A percentile compares a stretch with the other conserved stretches of the same genome.
phyloP scores from a whole-genome alignment of 2,888 invertebrate genomes.

The Anarsia innoxiella region DNA sequence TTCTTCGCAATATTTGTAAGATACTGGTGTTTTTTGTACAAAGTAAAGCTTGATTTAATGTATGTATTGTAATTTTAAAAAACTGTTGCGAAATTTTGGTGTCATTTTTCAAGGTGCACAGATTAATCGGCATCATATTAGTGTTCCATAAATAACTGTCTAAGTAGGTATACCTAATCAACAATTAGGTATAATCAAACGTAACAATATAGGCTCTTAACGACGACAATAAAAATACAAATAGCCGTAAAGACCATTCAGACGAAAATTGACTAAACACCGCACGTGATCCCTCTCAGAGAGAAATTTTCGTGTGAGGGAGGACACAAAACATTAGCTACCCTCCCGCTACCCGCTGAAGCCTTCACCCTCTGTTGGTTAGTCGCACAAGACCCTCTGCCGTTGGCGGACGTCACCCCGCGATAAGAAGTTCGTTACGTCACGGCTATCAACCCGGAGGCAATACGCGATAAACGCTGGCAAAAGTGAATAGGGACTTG shows the following conservation, averaged over 20 bases:
- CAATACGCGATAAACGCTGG: constrained; percentile 40
- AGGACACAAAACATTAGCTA: constrained; percentile 64
- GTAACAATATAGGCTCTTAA: constrained; percentile 54
- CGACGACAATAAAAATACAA: constrained; percentile 57
- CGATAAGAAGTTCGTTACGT: constrained; percentile 55
- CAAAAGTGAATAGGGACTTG: constrained; percentile 34
- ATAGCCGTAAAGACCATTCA: constrained; percentile 43
- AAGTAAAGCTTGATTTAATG: too few species aligned
- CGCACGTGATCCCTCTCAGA: constrained; percentile 57
- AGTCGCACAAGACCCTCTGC: constrained; percentile 47
- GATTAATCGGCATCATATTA: too few species aligned
- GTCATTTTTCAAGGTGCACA: too few species aligned
- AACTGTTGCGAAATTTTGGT: too few species aligned
- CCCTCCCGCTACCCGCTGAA: constrained; percentile 40
- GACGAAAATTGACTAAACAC: constrained; percentile 57
- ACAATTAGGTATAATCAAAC: constrained; percentile 37
- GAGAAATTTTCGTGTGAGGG: constrained; percentile 54
- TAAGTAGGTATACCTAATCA: too few species aligned
- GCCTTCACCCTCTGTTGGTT: constrained; percentile 24
- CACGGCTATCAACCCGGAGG: constrained; percentile 45
- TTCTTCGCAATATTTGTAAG: too few species aligned
- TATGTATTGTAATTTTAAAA: too few species aligned
- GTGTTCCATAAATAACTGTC: too few species aligned
- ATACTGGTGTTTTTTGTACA: too few species aligned
- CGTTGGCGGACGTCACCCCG: constrained; percentile 36